Percentiles rank a stretch among this genome's conserved stretches.
phyloP scores from a whole-genome alignment of 2,797 vertebrate species.

The Gallinago stenura region DNA sequence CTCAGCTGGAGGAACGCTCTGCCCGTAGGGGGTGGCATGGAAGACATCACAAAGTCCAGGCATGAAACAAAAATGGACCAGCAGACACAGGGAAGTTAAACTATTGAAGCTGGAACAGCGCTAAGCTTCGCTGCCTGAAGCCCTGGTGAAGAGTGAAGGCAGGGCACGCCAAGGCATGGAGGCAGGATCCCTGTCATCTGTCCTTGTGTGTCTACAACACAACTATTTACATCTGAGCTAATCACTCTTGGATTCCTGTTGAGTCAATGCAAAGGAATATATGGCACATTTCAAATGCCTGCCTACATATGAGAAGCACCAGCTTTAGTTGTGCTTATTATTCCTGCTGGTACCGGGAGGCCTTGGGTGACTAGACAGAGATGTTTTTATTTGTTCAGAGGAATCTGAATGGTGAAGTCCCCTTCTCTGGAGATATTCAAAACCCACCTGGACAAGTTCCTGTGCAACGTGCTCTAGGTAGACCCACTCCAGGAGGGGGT shows the following conservation, averaged over 20 bases:
- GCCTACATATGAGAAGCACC: neutral
- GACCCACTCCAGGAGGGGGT: too few species aligned
- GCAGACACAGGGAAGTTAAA: neutral
- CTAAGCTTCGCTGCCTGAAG: neutral
- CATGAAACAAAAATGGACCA: neutral
- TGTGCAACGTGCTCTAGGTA: too few species aligned
- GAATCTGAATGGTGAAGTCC: neutral
- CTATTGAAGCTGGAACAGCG: fast-evolving
- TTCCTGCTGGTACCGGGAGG: neutral
- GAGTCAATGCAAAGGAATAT: neutral
- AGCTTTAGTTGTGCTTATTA: neutral
- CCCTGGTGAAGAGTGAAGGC: neutral
- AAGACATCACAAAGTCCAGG: neutral
- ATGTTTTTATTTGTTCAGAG: neutral
- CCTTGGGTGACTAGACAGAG: neutral
- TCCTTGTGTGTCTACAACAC: neutral
- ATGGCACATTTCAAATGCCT: neutral
- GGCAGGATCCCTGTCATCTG: neutral
- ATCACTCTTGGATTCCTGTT: neutral
- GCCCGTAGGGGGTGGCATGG: neutral
- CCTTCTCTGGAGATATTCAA: too few species aligned
- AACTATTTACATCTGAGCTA: neutral
- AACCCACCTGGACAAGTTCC: too few species aligned
- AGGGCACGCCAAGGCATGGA: neutral
- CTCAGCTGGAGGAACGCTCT: neutral